Base-by-base conservation (phyloP, 2,888 invertebrate species). In the Drosophila barbarae region DNA sequence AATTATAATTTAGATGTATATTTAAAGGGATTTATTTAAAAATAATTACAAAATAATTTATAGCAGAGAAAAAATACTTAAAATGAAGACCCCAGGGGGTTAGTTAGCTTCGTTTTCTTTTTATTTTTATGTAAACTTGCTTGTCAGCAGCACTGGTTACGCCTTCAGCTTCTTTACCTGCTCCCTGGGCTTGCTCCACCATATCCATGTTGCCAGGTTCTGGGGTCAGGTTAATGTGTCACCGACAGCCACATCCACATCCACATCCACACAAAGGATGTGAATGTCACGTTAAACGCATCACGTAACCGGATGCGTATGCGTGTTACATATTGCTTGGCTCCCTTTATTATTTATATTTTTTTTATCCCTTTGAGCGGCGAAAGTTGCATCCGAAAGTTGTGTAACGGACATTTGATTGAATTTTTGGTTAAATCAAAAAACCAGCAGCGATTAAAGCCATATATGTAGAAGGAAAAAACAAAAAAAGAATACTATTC, bases 141-240 rank as follows among this genome's bases (percentile, higher is more conserved):
- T 46, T 32, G 46, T 21, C 30, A 46, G 5, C 30, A 47, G 13
- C 32, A 5, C 32, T 47, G 18, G 5, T 9, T 18, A 18, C 30
- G 28, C 18, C 12, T 15, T 18, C 18, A 18, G 15, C 7, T 6
- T 8, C 9, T 15, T 12, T n/a, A 15, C 12, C n/a, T 28, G 28
- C 8, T 28, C 28, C 9, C 9, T 30, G 8, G 32, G 1, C 30
- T 10, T 32, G 32, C 32, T 32, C 32, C 32, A 12, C 12, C 32
- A 12, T 32, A 38, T 44, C 18, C 53, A 34, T 15, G 30, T 35
- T 42, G 23, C 21, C 46, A 13, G 46, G n/a, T 21, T 50, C 34
- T 26, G 60, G 34, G 70, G 57, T 26, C 73, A 68, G 76, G 78
- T 69, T 69, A 75, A 84, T 81, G 68, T 72, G 69, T 55, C 52